Base-by-base conservation (phyloP, 2,888 invertebrate genomes). In the Rhabditoides inermis region DNA sequence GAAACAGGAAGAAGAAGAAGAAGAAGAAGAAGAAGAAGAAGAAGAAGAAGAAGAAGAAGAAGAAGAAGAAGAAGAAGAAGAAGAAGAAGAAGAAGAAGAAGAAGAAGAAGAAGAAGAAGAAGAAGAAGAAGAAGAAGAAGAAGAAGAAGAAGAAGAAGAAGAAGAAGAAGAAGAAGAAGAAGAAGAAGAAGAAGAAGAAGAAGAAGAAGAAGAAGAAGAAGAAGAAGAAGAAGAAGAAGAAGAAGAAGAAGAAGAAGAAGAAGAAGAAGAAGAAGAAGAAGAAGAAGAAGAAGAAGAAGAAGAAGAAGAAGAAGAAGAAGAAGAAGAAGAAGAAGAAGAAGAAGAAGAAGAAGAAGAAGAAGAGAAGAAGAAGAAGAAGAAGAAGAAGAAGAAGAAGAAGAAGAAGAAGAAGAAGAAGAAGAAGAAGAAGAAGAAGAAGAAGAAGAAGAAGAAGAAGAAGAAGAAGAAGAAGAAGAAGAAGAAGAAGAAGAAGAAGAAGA, bases 191-290 rank as follows among this genome's bases (percentile, higher is more conserved):
- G 30, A 35, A 47, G 41, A 35, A 40, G 36, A 40, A 48, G 50
- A 53, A 49, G 54, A 49, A 52, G 57, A 54, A 49, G 50, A 49
- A 53, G 50, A 56, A 53, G 49, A 45, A 47, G 48, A 46, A 49
- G 51, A 26, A 48, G 51, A 26, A 20, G 50, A 47, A 39, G 42
- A 20, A 51, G 53, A 49, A 50, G 53, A 52, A 58, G 53, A 51
- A 54, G 55, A 51, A 50, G 53, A 56, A 53, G 45, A 49, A 51
- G 26, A 44, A 51, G 37, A 39, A 47, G 32, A 44, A 18, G n/a
- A 41, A 45, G 45, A 27, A 35, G 27, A 27, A 30, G 32, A 15
- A 26, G 41, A 45, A 28, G 42, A 28, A n/a, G 23, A 49, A 50
- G 25, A 20, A 37, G 15, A 27, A 30, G 36, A 41, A 18, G 32